Base-by-base conservation (phyloP, 2,888 invertebrate species). In the Peribatodes rhomboidaria region DNA sequence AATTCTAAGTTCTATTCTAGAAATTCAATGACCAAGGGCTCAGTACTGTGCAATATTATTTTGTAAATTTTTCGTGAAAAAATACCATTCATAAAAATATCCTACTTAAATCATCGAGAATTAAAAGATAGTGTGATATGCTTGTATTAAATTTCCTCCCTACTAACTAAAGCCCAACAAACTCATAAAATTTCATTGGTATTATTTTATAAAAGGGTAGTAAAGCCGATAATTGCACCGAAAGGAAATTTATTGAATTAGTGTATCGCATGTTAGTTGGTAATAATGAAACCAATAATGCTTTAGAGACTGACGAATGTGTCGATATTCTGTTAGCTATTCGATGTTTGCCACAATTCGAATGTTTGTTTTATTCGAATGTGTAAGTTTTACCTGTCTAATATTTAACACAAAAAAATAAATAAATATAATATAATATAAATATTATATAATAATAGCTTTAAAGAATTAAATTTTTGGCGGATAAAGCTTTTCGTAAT, bases 241-340 rank as follows among this genome's bases (percentile, higher is more conserved):
- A 78, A 80, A 72, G 73, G 66, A 69, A 77, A 82, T 84, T 83
- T 81, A 83, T 82, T 79, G 76, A 75, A 80, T 81, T 77, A 77
- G 72, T 73, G 69, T 74, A 82, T 77, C 70, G 81, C 81, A 83
- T 85, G 84, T 76, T 68, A 52, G 56, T 57, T 16, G 44, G 71
- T 70, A 75, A 75, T 79, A 75, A 79, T 78, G 69, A 71, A 73
- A 73, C 63, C 65, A 77, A 79, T 81, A 76, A 71, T 62, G 61
- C 67, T 72, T 27, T 33, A 33, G 33, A n/a, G 16, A 20, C 13
- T 14, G 50, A 16, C 33, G 11, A 42, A 18, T 54, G 16, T 27
- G 33, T 8, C 2, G 8, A 18, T 31, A 31, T 9, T 11, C 11
- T 7, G 10, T 16, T 0, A n/a, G 8, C 20, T 42, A 54, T 42